phyloP scores from a whole-genome alignment of 2,888 invertebrate species.

The Elysia crispata region DNA sequence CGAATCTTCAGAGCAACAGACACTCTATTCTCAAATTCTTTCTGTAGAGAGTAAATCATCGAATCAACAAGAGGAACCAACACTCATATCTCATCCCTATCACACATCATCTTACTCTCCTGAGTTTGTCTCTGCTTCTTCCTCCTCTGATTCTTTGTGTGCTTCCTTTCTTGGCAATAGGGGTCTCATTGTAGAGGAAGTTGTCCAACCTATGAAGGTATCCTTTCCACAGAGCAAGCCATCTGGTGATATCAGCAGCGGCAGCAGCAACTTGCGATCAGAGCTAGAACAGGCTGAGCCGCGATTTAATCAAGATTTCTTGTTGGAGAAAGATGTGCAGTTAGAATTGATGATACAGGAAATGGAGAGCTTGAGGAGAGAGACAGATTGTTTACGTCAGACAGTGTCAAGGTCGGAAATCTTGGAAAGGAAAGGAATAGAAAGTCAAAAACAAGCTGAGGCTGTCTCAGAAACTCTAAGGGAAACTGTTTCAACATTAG shows the following conservation, averaged over 20 bases:
- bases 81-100: no score
- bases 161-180: neutral
- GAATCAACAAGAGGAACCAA: no score
- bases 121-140: slow-evolving; percentile 9
- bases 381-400: no score
- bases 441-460: neutral
- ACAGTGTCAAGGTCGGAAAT: no score
- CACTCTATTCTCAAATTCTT: slow-evolving; percentile 20
- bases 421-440: no score
- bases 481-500: no score
- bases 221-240: slow-evolving; percentile 40
- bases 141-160: slow-evolving; percentile 35
- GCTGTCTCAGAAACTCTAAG: no score
- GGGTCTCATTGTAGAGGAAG: slow-evolving; percentile 22
- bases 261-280: neutral
- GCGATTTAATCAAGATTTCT: no score
- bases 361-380: slow-evolving; percentile 15
- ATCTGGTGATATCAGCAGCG: neutral
- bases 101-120: neutral
- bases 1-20: slow-evolving; percentile 15
- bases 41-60: no score
- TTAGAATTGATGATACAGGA: neutral
- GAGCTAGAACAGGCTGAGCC: slow-evolving; percentile 30
- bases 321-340: neutral
- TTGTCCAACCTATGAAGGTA: slow-evolving; percentile 36